A percentile compares a stretch with the other conserved stretches of the same genome.
phyloP scores from a whole-genome alignment of 2,888 invertebrate species.

The Brachylomia viminalis region DNA sequence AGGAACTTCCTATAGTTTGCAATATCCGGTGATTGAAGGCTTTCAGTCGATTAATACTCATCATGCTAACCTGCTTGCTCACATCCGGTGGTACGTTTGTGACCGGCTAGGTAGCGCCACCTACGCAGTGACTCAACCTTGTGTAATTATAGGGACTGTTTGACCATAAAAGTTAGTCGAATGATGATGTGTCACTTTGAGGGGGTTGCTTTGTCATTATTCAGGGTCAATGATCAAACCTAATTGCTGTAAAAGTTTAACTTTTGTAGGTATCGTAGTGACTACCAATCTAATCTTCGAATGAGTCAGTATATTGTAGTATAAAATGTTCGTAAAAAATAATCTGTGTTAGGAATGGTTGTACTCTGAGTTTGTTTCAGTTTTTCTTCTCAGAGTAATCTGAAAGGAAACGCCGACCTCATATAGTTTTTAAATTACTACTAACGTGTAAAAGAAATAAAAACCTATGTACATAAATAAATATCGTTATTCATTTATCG shows the following conservation, averaged over 20 bases:
- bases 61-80: conserved; percentile 72
- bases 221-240: conserved; percentile 18
- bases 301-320: too few relatives aligned
- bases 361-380: neutral
- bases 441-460: too few relatives aligned
- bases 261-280: neutral
- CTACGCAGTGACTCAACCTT: conserved; percentile 44
- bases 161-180: conserved; percentile 38
- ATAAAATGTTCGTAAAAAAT: neutral
- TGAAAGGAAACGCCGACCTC: too few relatives aligned
- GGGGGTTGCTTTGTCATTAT: conserved; percentile 11
- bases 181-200: conserved; percentile 14
- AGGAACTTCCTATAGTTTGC: conserved; percentile 74
- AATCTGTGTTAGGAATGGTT: neutral
- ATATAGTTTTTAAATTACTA: too few relatives aligned
- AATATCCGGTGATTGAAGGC: conserved; percentile 84
- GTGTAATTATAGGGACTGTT: conserved; percentile 31
- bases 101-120: conserved; percentile 45
- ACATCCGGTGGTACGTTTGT: conserved; percentile 66
- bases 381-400: too few relatives aligned
- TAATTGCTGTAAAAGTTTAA: conserved; percentile 3
- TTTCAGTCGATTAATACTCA: conserved; percentile 84
- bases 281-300: neutral
- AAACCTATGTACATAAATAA: too few relatives aligned
- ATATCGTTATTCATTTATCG: too few relatives aligned